These are phyloP conservation scores for Orthonychiurus folsomi DNA, from an alignment of 2,888 invertebrate species.

Conservation along the genomic window DNA sequence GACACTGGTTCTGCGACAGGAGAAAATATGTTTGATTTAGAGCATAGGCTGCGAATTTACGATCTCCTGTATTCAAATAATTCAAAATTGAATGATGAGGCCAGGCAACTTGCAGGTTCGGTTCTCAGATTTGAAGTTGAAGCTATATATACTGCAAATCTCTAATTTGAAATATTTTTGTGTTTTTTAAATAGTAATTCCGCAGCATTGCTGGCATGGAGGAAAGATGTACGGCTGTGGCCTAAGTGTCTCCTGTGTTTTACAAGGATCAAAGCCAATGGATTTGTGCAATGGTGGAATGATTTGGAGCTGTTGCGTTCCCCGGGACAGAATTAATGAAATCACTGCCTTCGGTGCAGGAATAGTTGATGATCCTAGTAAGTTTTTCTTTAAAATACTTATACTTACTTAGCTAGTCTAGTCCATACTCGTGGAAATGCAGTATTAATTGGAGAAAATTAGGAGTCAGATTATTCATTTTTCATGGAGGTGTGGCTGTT, in stretches of 20 bases:
- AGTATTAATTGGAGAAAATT: too few relatives aligned
- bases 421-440: background rate
- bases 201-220: constrained; percentile 57
- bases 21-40: constrained; percentile 28
- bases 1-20: constrained; percentile 26
- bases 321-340: constrained; percentile 56
- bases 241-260: constrained; percentile 78
- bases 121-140: background rate
- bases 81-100: constrained; percentile 34
- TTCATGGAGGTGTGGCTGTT: too few relatives aligned
- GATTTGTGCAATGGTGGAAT: constrained; percentile 87
- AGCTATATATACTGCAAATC: too few relatives aligned
- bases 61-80: constrained; percentile 38
- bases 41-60: constrained; percentile 36
- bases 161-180: background rate
- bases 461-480: too few relatives aligned
- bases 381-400: constrained; percentile 52
- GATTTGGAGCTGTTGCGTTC: constrained; percentile 88
- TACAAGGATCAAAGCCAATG: constrained; percentile 76
- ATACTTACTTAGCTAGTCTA: background rate
- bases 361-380: constrained; percentile 76
- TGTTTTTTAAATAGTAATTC: constrained; percentile 45
- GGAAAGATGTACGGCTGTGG: constrained; percentile 82
- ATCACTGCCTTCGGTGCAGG: constrained; percentile 44
- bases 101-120: constrained; percentile 38